These are phyloP conservation scores for Urocitellus parryii DNA, from an alignment of 2,113 vertebrate species.

Conservation along the genomic window DNA sequence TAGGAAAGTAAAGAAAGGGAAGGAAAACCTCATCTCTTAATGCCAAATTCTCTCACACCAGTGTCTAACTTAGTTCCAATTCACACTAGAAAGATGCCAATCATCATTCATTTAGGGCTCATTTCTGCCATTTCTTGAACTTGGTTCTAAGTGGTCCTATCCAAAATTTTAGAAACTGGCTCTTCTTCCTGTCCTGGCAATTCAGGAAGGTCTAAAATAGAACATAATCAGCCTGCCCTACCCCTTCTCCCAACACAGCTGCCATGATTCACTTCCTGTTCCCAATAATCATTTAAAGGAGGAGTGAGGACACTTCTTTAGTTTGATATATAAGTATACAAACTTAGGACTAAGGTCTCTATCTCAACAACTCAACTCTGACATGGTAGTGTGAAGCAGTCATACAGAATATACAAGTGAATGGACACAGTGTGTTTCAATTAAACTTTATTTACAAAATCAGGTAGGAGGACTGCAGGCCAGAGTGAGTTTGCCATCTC, in stretches of 20 bases:
- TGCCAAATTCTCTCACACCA: background rate
- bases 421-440: background rate
- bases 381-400: background rate
- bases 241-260: conserved; percentile 56
- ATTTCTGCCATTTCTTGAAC: conserved; percentile 24
- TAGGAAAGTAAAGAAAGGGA: background rate
- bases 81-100: background rate
- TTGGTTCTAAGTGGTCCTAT: background rate
- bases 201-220: conserved; percentile 69
- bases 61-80: background rate
- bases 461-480: background rate
- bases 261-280: conserved; percentile 75
- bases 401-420: background rate
- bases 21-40: conserved; percentile 9
- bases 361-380: background rate
- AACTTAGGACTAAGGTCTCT: background rate
- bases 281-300: conserved; percentile 3
- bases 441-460: conserved; percentile 46
- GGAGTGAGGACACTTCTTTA: background rate
- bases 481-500: background rate
- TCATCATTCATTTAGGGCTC: background rate
- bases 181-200: conserved; percentile 59
- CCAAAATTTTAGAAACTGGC: conserved; percentile 4
- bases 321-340: background rate
- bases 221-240: conserved; percentile 46